A percentile compares a stretch with the other conserved stretches of the same genome.
Evolutionary conservation across 1,140 invertebrate species (phyloP).

Genomic region (Zaprionus taronus): DNA sequence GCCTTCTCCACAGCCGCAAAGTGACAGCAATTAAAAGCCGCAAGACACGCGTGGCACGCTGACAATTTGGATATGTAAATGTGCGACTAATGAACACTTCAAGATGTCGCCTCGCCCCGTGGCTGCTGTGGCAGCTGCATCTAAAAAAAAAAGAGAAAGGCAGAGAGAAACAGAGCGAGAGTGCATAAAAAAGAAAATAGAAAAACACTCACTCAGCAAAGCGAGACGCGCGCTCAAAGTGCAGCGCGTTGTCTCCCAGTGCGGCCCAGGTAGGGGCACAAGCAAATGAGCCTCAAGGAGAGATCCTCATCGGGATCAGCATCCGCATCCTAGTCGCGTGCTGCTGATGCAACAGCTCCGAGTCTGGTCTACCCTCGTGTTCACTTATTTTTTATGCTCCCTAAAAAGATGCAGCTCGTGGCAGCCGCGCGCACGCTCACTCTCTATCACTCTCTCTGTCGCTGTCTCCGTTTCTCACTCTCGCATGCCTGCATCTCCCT

Average conservation of each 20-base stretch:
- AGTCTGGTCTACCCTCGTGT: slow-evolving; percentile 50
- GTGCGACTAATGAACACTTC: slow-evolving; percentile 83
- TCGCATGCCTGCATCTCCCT: slow-evolving; percentile 36
- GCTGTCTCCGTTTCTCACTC: slow-evolving; percentile 20
- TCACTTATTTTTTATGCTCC: slow-evolving; percentile 60
- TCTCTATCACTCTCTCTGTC: slow-evolving; percentile 22
- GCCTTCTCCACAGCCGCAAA: slow-evolving; percentile 18
- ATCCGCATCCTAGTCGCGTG: slow-evolving; percentile 63
- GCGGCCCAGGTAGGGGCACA: slow-evolving; percentile 61
- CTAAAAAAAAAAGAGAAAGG: slow-evolving; percentile 28
- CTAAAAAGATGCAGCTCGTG: slow-evolving; percentile 69
- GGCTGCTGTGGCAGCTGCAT: slow-evolving; percentile 43
- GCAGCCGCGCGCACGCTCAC: slow-evolving; percentile 38
- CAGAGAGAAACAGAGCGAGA: background rate
- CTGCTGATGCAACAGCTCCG: slow-evolving; percentile 18
- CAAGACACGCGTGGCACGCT: slow-evolving; percentile 67
- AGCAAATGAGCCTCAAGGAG: slow-evolving; percentile 38
- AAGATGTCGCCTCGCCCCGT: slow-evolving; percentile 68
- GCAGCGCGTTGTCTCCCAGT: slow-evolving; percentile 39
- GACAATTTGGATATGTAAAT: slow-evolving; percentile 83
- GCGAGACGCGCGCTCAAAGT: slow-evolving; percentile 55
- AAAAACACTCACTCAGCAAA: slow-evolving; percentile 28
- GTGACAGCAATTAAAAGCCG: slow-evolving; percentile 77
- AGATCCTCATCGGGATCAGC: slow-evolving; percentile 36
- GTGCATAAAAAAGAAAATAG: slow-evolving; percentile 35